Evolutionary conservation across 1,140 invertebrate genomes (phyloP).

Genomic region (Radopholus similis): DNA sequence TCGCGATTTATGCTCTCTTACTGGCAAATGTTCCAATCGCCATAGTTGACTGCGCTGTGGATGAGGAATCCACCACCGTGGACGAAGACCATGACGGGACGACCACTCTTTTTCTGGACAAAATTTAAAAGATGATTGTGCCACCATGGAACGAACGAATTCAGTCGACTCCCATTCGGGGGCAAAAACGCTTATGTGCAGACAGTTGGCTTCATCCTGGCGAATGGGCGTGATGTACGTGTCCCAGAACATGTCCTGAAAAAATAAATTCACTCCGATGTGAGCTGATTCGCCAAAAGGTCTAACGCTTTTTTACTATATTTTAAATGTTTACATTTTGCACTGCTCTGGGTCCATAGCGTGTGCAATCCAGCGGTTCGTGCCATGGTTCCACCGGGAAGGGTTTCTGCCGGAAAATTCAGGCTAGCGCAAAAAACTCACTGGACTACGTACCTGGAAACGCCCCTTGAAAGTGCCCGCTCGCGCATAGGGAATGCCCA

Average conservation of each 20-base stretch:
- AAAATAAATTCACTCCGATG: not conserved
- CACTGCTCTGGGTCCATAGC: conserved; percentile 32
- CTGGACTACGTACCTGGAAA: conserved; percentile 37
- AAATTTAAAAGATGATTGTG: conserved; percentile 24
- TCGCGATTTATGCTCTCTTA: too few relatives aligned
- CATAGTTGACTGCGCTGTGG: conserved; percentile 39
- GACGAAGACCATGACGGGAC: conserved; percentile 39
- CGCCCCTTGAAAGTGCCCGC: conserved; percentile 36
- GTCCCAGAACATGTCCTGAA: conserved; percentile 29
- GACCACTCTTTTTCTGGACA: not conserved
- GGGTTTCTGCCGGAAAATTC: conserved; percentile 38
- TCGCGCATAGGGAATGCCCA: conserved; percentile 52
- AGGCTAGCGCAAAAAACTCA: not conserved
- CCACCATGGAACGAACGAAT: conserved; percentile 15
- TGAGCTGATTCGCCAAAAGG: not conserved
- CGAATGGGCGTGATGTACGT: conserved; percentile 25
- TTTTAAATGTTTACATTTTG: conserved; percentile 1
- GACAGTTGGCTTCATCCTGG: conserved; percentile 30
- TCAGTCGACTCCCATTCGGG: conserved; percentile 28
- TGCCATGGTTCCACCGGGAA: conserved; percentile 31
- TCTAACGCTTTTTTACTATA: not conserved
- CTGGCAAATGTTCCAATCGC: conserved; percentile 42
- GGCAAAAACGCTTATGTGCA: conserved; percentile 29
- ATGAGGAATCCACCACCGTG: conserved; percentile 36
- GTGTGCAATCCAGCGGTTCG: conserved; percentile 27